phyloP scores from a whole-genome alignment of 2,113 vertebrate genomes.

The Prunella himalayana region DNA sequence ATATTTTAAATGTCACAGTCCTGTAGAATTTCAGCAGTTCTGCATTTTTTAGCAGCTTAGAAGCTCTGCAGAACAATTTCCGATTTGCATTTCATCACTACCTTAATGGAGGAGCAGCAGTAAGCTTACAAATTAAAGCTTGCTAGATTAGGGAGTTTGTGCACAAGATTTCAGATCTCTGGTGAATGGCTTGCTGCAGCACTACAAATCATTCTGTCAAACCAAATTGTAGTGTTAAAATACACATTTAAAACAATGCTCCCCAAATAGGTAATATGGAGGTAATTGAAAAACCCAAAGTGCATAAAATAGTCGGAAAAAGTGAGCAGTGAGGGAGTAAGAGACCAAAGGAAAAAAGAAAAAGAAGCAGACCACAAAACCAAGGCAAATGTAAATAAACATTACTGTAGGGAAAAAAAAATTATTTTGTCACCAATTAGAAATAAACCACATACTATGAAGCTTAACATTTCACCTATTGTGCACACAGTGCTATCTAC shows the following conservation, averaged over 20 bases:
- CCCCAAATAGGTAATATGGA: constrained; percentile 38
- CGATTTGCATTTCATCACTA: constrained; percentile 37
- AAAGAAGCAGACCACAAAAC: not conserved
- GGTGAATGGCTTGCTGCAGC: constrained; percentile 45
- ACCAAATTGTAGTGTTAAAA: constrained; percentile 57
- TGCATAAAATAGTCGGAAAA: constrained; percentile 25
- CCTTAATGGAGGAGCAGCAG: constrained; percentile 26
- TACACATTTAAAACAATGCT: constrained; percentile 49
- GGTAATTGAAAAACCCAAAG: constrained; percentile 48
- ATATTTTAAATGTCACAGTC: not conserved
- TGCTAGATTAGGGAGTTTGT: constrained; percentile 45
- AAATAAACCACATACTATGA: not conserved
- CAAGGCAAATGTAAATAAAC: not conserved
- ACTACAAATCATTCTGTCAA: constrained; percentile 70
- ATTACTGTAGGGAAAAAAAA: not conserved
- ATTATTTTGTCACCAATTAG: not conserved
- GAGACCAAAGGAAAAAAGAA: not conserved
- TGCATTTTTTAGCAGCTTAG: constrained; percentile 20
- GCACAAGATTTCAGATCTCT: constrained; percentile 54
- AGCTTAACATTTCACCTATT: not conserved
- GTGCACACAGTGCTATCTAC: not conserved
- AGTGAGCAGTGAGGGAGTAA: not conserved
- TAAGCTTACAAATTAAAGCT: constrained; percentile 19
- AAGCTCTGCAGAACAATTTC: constrained; percentile 23
- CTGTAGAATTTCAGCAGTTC: not conserved